Base-by-base conservation (phyloP, 2,797 vertebrate genomes). In the Leptodactylus fallax region DNA sequence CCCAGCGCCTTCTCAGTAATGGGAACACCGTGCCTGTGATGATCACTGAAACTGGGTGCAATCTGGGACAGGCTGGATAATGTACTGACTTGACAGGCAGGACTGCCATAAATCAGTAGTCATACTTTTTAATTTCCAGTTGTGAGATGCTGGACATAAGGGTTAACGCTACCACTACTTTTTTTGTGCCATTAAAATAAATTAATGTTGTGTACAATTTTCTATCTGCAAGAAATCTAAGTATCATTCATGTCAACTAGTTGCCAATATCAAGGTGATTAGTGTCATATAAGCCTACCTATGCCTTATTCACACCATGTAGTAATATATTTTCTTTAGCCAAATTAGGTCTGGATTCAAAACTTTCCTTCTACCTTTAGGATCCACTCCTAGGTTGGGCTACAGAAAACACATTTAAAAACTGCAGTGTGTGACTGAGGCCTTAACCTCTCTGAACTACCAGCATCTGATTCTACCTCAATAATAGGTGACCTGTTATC, bases 91-190 rank as follows among this genome's bases (percentile, higher is more conserved):
- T 45, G 14, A 63, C 65, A 63, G 79, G 67, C 53, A 55, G 77
- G 69, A 72, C 61, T 85, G 7, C 55, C 51, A 88, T 63, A 80
- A 84, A 85, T 74, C 65, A 58, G 72, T 85, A 80, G 56, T 47
- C 63, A 74, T 79, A 71, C 12, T 65, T 58, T 85, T 81, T 77
- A 49, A 77, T 85, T 45, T 60, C 14, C 47, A 56, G 19, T 55
- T 81, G 5, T 74, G 58, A 55, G 60, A 81, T 69, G 72, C 83
- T 78, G 61, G 79, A 77, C 36, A 77, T 78, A 56, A 72, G 74
- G 69, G 9, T 77, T 88, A 89, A 86, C 36, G 78, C 61, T 83
- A 79, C 79, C 84, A 89, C 71, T 83, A 81, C 86, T 86, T 85
- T 82, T 89, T 71, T 36, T 72, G 51, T 85, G 53, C 21, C 81